Conservation (phyloP, 2,888 invertebrate genomes). For the Sarcophaga carnaria region DNA sequence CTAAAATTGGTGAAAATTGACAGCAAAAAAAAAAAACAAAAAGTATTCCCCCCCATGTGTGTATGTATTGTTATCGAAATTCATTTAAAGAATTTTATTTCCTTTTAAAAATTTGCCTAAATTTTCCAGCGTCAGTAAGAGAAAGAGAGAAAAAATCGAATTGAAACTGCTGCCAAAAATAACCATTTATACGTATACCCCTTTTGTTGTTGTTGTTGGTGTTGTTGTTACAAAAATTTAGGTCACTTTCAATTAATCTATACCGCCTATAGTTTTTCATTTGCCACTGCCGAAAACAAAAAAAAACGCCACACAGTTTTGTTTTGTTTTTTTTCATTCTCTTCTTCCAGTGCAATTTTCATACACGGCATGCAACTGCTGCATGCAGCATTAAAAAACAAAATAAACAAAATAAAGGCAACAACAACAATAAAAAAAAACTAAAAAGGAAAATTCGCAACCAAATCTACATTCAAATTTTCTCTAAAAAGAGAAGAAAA, state of each 20-base stretch:
- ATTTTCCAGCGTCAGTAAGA: too few relatives aligned
- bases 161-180: conserved; percentile 3
- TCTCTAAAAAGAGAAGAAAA: conserved; percentile 2
- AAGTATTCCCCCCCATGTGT: too few relatives aligned
- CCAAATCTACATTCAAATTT: conserved; percentile 34
- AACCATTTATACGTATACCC: background rate
- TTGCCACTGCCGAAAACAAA: background rate
- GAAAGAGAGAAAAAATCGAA: background rate
- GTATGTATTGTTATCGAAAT: too few relatives aligned
- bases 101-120: conserved; percentile 14
- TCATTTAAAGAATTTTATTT: conserved; percentile 20
- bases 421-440: background rate
- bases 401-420: too few relatives aligned
- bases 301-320: background rate
- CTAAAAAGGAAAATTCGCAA: background rate
- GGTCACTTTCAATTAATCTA: conserved; percentile 65
- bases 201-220: background rate
- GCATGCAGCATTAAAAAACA: background rate
- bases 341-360: background rate
- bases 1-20: too few relatives aligned
- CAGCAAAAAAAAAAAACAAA: too few relatives aligned
- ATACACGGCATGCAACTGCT: background rate
- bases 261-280: conserved; percentile 44
- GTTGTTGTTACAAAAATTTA: conserved; percentile 46
- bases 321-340: too few relatives aligned